Evolutionary conservation across 2,888 invertebrate genomes (phyloP), one percentile per base, ranked within the genome.

Genomic region (Hyppa rectilinea): DNA sequence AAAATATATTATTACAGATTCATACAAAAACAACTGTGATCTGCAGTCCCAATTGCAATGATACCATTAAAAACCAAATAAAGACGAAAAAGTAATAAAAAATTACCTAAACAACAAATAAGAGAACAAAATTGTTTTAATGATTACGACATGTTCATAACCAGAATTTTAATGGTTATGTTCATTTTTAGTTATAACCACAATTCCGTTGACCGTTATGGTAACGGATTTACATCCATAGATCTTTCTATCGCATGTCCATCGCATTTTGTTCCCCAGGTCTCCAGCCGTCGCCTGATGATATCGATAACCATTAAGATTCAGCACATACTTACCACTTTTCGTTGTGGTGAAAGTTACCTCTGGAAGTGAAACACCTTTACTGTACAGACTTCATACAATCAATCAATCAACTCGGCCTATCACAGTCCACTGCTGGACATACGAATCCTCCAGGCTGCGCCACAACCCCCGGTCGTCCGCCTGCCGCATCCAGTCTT

Each of bases 141-240:
- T n/a, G n/a, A n/a, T n/a, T n/a, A n/a, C n/a, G n/a, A n/a, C n/a
- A n/a, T n/a, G n/a, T n/a, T n/a, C n/a, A n/a, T n/a, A n/a, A n/a
- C n/a, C n/a, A n/a, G n/a, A n/a, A 47, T 29, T 47, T 49, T 59
- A 58, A 59, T 73, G 73, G 4, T 59, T 68, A 53, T 75, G 72
- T 38, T 50, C 29, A 43, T 73, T 38, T 20, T 31, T 73, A 9
- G 36, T 31, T 7, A 17, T 0, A 38, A 45, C 29, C 20, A 73
- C 45, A 2, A 17, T n/a, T 12, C 67, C 26, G 6, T 45, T 26
- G 26, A 67, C 6, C 7, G 68, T 73, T 26, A 56, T 26, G 2
- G 23, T 3, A 31, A 50, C 26, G 5, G 38, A 36, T 67, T 26
- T 56, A 50, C 72, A 73, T 20, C 72, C 67, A 34, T 12, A 45